These are phyloP conservation scores for Scaptodrosophila lebanonensis DNA, from an alignment of 1,140 invertebrate species.

Conservation along the genomic window DNA sequence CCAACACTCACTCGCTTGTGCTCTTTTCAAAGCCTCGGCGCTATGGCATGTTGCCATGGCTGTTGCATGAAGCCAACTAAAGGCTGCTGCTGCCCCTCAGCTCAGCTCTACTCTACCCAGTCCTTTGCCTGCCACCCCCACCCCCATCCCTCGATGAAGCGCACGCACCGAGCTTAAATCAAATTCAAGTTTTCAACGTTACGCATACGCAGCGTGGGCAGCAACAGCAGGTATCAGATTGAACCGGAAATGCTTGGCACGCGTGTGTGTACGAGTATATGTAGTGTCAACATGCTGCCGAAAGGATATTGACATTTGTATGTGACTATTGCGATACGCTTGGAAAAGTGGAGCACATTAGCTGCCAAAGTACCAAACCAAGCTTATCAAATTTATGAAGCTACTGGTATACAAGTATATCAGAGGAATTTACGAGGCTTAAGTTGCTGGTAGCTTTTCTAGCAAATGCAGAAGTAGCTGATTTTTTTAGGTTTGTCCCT, in stretches of 20 bases:
- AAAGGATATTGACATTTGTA: slow-evolving; percentile 42
- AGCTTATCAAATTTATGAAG: too few relatives aligned
- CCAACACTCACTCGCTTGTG: background rate
- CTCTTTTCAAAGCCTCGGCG: background rate
- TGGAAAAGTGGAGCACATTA: too few relatives aligned
- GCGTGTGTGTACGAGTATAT: too few relatives aligned
- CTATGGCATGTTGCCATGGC: slow-evolving; percentile 26
- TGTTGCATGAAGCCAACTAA: slow-evolving; percentile 50
- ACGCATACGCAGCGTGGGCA: slow-evolving; percentile 6
- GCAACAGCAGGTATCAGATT: slow-evolving; percentile 16
- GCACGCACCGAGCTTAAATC: slow-evolving; percentile 46
- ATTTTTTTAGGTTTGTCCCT: too few relatives aligned
- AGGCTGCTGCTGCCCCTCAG: too few relatives aligned
- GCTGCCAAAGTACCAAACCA: too few relatives aligned
- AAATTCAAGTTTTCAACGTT: slow-evolving; percentile 52
- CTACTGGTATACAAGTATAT: too few relatives aligned
- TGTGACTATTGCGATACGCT: slow-evolving; percentile 33
- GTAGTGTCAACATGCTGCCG: slow-evolving; percentile 23
- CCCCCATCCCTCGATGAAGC: too few relatives aligned
- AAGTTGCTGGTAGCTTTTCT: too few relatives aligned
- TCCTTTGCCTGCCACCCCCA: too few relatives aligned
- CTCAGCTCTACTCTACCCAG: slow-evolving; percentile 14
- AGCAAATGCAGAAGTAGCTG: too few relatives aligned
- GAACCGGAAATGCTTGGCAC: slow-evolving; percentile 51
- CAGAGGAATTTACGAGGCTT: too few relatives aligned